Conservation (phyloP, 2,888 invertebrate species). For the Drosophila kuntzei region DNA sequence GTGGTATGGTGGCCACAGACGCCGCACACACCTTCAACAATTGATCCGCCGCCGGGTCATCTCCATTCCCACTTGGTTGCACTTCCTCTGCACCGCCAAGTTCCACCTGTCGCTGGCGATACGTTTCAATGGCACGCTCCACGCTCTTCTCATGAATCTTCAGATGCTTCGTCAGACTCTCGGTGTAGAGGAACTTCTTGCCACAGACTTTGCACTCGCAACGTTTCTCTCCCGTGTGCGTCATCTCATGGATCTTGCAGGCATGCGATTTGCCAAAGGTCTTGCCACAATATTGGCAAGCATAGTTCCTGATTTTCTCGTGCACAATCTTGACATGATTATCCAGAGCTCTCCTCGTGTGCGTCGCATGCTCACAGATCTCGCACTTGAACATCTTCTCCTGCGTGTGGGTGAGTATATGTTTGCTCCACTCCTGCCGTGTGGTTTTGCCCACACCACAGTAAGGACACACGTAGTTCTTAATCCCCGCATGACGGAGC, state of each 20-base stretch:
- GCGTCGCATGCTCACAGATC: slow-evolving; percentile 82
- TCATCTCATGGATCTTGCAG: slow-evolving; percentile 83
- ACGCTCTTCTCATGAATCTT: slow-evolving; percentile 83
- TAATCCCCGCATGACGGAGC: slow-evolving; percentile 83
- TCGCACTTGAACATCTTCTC: slow-evolving; percentile 83
- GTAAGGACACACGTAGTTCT: slow-evolving; percentile 84
- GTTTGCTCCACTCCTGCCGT: slow-evolving; percentile 83
- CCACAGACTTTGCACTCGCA: slow-evolving; percentile 83
- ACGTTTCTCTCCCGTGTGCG: slow-evolving; percentile 82
- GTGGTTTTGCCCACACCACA: slow-evolving; percentile 84
- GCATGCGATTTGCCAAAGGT: slow-evolving; percentile 83
- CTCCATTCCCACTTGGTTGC: slow-evolving; percentile 12
- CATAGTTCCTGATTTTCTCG: slow-evolving; percentile 80
- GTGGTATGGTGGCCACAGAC: slow-evolving; percentile 80
- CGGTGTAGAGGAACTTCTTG: slow-evolving; percentile 81
- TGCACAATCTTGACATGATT: slow-evolving; percentile 83
- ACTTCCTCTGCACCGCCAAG: slow-evolving; percentile 25
- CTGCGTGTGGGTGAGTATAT: slow-evolving; percentile 83
- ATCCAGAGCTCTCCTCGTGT: slow-evolving; percentile 82
- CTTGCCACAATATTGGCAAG: slow-evolving; percentile 83
- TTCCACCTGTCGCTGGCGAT: slow-evolving; percentile 79
- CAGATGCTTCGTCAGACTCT: slow-evolving; percentile 81
- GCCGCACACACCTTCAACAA: slow-evolving; percentile 81
- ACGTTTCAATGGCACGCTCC: slow-evolving; percentile 79
- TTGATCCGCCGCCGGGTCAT: slow-evolving; percentile 65